A percentile compares a stretch with the other conserved stretches of the same genome.
Conservation (phyloP, 2,113 vertebrate species). For the Microtus richardsoni region DNA sequence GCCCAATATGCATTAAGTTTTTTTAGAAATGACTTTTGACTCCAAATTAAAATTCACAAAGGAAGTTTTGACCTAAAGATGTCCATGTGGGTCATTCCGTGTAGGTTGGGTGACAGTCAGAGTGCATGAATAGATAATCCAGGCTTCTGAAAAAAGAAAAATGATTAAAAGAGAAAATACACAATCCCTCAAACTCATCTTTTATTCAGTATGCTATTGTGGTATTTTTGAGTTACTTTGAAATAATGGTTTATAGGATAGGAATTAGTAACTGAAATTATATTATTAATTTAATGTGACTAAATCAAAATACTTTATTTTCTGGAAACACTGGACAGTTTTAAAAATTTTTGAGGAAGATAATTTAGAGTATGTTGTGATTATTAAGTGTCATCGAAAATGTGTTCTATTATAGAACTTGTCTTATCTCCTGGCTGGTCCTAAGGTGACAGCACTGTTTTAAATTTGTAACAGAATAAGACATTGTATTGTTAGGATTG, state of each 20-base stretch:
- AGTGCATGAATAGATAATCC: background rate
- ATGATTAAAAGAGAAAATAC: background rate
- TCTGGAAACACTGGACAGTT: slow-evolving; percentile 8
- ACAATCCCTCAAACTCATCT: background rate
- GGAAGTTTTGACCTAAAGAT: background rate
- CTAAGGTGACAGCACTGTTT: background rate
- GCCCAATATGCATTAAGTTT: background rate
- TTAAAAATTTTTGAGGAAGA: background rate
- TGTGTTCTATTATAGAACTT: background rate
- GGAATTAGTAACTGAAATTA: background rate
- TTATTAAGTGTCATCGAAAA: background rate
- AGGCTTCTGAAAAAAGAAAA: slow-evolving; percentile 22
- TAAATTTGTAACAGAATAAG: slow-evolving; percentile 3
- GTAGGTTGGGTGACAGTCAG: background rate
- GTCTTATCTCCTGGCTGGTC: background rate
- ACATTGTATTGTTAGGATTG: background rate
- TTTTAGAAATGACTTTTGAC: background rate
- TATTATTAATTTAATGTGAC: background rate
- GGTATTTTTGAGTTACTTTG: background rate
- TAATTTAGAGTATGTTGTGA: background rate
- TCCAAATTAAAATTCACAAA: background rate
- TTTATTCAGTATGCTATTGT: background rate
- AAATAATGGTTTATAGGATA: background rate
- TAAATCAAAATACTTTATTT: background rate
- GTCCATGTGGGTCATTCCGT: background rate